Evolutionary conservation across 2,113 vertebrate species (phyloP).

Genomic region (Myiozetetes cayanensis): DNA sequence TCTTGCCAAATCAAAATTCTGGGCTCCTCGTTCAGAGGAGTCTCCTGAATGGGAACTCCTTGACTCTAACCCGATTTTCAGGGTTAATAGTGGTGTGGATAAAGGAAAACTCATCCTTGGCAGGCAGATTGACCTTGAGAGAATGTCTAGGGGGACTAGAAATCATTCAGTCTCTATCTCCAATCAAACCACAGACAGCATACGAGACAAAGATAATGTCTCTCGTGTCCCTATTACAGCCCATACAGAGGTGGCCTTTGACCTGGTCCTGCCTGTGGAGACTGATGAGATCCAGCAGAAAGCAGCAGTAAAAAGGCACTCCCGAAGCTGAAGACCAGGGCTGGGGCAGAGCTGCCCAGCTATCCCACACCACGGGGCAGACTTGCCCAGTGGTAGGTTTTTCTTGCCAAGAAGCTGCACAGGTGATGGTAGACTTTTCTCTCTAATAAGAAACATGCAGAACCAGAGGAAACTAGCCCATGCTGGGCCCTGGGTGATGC

Average conservation of each 20-base stretch:
- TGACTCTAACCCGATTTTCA: neutral
- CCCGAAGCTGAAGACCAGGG: neutral
- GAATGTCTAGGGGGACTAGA: neutral
- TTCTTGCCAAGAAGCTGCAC: neutral
- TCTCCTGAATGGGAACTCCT: neutral
- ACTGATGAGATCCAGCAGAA: neutral
- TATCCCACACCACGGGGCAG: rapidly evolving
- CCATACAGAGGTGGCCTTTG: neutral
- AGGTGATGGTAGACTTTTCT: neutral
- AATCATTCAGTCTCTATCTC: neutral
- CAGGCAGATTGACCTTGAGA: neutral
- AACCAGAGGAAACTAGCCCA: neutral
- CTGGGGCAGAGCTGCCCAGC: neutral
- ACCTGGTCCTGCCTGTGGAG: neutral
- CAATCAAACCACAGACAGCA: neutral
- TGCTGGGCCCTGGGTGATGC: neutral
- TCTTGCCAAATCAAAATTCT: neutral
- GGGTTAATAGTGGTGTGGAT: neutral
- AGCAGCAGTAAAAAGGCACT: neutral
- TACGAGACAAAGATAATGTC: neutral
- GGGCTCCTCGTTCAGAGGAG: neutral
- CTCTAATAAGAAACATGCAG: neutral
- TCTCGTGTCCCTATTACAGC: neutral
- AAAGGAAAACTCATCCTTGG: neutral
- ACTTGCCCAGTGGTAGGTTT: neutral